Percentiles rank a stretch among this genome's conserved stretches.
Conservation (phyloP, 2,888 invertebrate genomes). For the Pseudococcus viburni region DNA sequence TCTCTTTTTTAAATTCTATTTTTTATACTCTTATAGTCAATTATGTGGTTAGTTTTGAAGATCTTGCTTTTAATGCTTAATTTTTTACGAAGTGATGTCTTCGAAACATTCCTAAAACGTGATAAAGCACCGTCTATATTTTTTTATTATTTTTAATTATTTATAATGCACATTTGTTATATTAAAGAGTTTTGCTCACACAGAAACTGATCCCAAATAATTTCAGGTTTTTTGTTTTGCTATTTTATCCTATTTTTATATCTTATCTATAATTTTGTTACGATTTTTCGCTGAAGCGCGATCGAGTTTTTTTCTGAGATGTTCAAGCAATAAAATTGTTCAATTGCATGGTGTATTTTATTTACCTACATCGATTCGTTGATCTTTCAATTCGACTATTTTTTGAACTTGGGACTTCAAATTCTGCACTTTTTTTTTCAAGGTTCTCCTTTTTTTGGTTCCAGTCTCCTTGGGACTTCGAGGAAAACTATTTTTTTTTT, state of each 20-base stretch:
- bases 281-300: slow-evolving; percentile 1
- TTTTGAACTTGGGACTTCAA: too few species aligned
- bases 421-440: too few species aligned
- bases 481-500: too few species aligned
- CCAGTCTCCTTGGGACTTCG: too few species aligned
- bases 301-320: not conserved
- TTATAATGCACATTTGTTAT: slow-evolving; percentile 21
- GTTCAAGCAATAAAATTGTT: slow-evolving; percentile 34
- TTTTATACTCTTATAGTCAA: not conserved
- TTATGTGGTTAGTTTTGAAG: slow-evolving; percentile 21
- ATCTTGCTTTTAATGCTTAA: not conserved
- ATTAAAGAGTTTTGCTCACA: slow-evolving; percentile 20
- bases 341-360: not conserved
- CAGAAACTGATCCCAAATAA: slow-evolving; percentile 19
- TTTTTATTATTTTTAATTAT: slow-evolving; percentile 23
- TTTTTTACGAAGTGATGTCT: slow-evolving; percentile 14
- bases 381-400: too few species aligned
- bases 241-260: slow-evolving; percentile 12
- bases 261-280: slow-evolving; percentile 20
- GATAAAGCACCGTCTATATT: slow-evolving; percentile 43
- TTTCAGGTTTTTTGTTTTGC: slow-evolving; percentile 21
- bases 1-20: not conserved
- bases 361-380: not conserved
- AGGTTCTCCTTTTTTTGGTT: too few species aligned
- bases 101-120: slow-evolving; percentile 30